Base-by-base conservation (phyloP, 2,888 invertebrate genomes). In the Callosobruchus maculatus region DNA sequence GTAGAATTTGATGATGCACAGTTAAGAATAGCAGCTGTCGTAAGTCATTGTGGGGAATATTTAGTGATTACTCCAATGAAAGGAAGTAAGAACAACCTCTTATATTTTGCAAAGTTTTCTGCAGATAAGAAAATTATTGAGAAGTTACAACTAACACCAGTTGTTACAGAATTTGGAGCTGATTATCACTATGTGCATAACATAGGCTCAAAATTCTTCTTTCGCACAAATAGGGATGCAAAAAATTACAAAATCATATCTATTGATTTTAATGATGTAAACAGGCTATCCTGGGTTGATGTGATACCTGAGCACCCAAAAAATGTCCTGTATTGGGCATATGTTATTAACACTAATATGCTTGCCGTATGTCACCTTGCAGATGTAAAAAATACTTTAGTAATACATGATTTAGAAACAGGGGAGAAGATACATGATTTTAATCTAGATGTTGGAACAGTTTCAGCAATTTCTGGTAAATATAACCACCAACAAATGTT, bases 121-220 rank as follows among this genome's bases (percentile, higher is more conserved):
- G 89, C 91, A 75, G 89, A 89, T 21, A 89, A 90, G 20, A 89
- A 91, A 74, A 91, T 97, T 76, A 85, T 83, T 68, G 92, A 90
- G 49, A 91, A 90, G 82, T 87, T 95, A 72, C 88, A 91, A 9
- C 90, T 97, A 73, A 93, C 91, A 72, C 93, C 95, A 85, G 91
- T 99, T 78, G 93, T 98, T 73, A 92, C 93, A 83, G 93, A 95
- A 86, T 94, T 97, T 85, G 97, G 97, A 87, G 95, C 97, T 0
- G 97, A 97, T 87, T 98, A 96, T 87, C 95, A 26, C 95, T 98
- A 97, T 85, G 89, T 99, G 21, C 95, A 97, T 22, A 98, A 97
- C 86, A 92, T 94, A 77, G 97, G 93, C 0, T 90, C 93, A 0
- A 90, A 93, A 80, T 93, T 94, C 78, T 92, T 95, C 83, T 95